Evolutionary conservation across 2,113 vertebrate genomes (phyloP).

Genomic region (Cyphomyrus plagiostoma): DNA sequence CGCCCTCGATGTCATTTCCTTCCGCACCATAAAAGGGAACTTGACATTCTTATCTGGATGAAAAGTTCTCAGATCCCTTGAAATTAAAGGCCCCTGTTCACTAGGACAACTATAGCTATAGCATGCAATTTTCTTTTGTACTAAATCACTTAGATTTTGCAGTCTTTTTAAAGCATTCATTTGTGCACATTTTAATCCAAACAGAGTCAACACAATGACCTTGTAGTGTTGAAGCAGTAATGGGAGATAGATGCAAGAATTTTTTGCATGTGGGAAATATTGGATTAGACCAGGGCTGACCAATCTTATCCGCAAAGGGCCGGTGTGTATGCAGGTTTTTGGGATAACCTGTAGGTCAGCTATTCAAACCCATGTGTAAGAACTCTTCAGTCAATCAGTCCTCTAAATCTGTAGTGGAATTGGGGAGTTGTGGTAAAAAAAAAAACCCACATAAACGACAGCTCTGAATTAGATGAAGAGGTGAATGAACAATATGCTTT

Average conservation of each 20-base stretch:
- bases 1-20: slow-evolving; percentile 36
- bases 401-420: not conserved
- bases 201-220: not conserved
- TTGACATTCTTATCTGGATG: slow-evolving; percentile 38
- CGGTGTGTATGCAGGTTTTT: not conserved
- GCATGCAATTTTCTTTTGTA: not conserved
- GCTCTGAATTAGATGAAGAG: not conserved
- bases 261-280: not conserved
- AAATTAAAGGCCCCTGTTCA: not conserved
- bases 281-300: not conserved
- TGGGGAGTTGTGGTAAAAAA: not conserved
- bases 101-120: not conserved
- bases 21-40: slow-evolving; percentile 48
- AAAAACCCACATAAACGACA: not conserved
- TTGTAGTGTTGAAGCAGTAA: not conserved
- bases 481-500: not conserved
- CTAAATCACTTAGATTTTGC: not conserved
- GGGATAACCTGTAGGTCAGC: not conserved
- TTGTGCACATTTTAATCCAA: not conserved
- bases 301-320: not conserved
- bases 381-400: not conserved
- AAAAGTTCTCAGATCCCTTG: not conserved
- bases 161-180: not conserved
- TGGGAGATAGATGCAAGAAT: not conserved
- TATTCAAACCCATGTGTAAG: not conserved